phyloP scores from a whole-genome alignment of 2,888 invertebrate species.

The Cephus sareptanus region DNA sequence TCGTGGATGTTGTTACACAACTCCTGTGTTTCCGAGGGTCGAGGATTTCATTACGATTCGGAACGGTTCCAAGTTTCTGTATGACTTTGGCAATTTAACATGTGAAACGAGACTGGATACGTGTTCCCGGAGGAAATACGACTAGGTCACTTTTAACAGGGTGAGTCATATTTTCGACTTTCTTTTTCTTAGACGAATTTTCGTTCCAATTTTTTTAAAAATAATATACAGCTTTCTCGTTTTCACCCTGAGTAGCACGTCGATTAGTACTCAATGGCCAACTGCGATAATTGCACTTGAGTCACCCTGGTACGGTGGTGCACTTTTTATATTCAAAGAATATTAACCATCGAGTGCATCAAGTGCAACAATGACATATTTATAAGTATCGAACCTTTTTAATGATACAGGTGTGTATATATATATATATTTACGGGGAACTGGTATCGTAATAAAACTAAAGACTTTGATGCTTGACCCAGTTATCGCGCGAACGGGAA shows the following conservation, averaged over 20 bases:
- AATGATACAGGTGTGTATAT: background rate
- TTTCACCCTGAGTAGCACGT: background rate
- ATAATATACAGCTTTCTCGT: background rate
- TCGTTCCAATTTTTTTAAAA: background rate
- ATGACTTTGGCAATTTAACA: background rate
- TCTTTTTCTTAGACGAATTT: background rate
- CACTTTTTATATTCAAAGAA: background rate
- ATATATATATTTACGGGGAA: background rate
- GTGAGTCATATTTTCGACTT: background rate
- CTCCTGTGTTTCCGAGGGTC: background rate
- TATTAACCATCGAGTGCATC: background rate
- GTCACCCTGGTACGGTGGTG: background rate
- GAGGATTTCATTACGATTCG: background rate
- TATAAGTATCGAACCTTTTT: background rate
- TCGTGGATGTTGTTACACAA: background rate
- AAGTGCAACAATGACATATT: background rate
- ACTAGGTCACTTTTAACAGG: background rate
- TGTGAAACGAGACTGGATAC: background rate
- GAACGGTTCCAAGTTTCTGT: background rate
- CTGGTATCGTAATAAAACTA: conserved; percentile 3
- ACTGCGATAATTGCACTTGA: background rate
- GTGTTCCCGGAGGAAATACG: background rate
- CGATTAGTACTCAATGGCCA: background rate
- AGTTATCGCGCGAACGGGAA: background rate
- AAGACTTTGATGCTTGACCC: conserved; percentile 3